phyloP scores from a whole-genome alignment of 1,140 invertebrate species.

The Drosophila lini region DNA sequence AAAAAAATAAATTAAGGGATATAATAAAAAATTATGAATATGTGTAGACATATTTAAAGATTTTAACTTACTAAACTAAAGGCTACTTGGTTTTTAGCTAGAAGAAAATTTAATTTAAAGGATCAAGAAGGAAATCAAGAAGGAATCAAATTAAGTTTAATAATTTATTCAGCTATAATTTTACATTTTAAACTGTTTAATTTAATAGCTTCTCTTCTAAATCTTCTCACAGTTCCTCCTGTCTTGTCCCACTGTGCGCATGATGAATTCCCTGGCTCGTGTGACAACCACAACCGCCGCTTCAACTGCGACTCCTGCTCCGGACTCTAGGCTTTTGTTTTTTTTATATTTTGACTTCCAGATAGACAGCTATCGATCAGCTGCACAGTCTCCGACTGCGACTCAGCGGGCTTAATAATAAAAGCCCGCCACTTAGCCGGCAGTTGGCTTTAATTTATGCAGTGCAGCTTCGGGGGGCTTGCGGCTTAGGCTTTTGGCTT shows the following conservation, averaged over 20 bases:
- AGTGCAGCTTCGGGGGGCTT: slow-evolving; percentile 57
- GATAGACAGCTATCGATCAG: slow-evolving; percentile 81
- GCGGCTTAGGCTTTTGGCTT: slow-evolving; percentile 51
- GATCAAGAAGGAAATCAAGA: fast-evolving
- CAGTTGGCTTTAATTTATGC: slow-evolving; percentile 81
- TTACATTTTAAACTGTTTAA: not conserved
- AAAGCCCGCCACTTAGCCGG: slow-evolving; percentile 78
- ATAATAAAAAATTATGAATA: slow-evolving; percentile 12
- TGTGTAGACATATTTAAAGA: not conserved
- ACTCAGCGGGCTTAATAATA: slow-evolving; percentile 81
- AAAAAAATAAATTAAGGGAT: not conserved
- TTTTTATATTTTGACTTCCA: not conserved
- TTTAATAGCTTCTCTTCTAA: too few relatives aligned
- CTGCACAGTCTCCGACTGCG: slow-evolving; percentile 55
- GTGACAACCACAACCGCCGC: slow-evolving; percentile 21
- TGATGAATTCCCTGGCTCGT: slow-evolving; percentile 30
- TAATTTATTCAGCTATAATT: too few relatives aligned
- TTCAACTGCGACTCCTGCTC: slow-evolving; percentile 31
- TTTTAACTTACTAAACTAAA: not conserved
- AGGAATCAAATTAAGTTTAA: too few relatives aligned
- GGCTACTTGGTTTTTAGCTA: not conserved
- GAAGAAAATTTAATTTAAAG: not conserved
- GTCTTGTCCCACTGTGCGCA: slow-evolving; percentile 23
- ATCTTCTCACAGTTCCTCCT: too few relatives aligned
- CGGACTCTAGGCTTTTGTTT: slow-evolving; percentile 5